Conservation (phyloP, 2,888 invertebrate genomes). For the Norana najaformis region DNA sequence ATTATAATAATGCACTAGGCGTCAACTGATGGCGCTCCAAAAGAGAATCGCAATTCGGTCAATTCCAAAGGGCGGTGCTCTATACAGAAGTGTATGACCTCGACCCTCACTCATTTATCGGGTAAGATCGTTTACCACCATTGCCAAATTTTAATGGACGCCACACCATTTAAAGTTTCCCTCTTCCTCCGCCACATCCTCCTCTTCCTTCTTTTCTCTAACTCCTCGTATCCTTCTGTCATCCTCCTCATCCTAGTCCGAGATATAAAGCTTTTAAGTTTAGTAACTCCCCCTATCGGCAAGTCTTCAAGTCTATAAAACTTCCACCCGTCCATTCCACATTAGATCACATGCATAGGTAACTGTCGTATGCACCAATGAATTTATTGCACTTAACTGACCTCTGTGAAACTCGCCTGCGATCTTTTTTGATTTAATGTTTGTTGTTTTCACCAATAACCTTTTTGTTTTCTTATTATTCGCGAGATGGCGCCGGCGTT, state of each 20-base stretch:
- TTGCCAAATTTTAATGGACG: background rate
- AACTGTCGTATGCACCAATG: background rate
- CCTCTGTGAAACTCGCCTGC: background rate
- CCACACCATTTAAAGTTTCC: background rate
- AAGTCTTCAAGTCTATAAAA: too few relatives aligned
- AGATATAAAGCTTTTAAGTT: background rate
- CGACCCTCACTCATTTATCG: background rate
- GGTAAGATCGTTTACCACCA: background rate
- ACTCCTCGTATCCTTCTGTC: background rate
- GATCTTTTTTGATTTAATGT: too few relatives aligned
- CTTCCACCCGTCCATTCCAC: background rate
- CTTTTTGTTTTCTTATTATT: background rate
- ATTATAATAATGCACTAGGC: too few relatives aligned
- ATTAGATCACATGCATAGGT: background rate
- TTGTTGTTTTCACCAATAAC: background rate
- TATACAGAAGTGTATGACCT: too few relatives aligned
- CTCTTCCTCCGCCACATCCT: background rate
- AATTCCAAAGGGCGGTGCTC: too few relatives aligned
- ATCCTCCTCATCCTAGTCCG: background rate
- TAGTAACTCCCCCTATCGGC: background rate
- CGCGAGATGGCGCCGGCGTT: background rate
- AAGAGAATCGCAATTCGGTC: too few relatives aligned
- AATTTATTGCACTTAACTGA: background rate
- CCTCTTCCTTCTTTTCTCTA: background rate
- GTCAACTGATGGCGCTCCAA: too few relatives aligned